Evolutionary conservation across 2,888 invertebrate species (phyloP).

Genomic region (Plagodis dolabraria): DNA sequence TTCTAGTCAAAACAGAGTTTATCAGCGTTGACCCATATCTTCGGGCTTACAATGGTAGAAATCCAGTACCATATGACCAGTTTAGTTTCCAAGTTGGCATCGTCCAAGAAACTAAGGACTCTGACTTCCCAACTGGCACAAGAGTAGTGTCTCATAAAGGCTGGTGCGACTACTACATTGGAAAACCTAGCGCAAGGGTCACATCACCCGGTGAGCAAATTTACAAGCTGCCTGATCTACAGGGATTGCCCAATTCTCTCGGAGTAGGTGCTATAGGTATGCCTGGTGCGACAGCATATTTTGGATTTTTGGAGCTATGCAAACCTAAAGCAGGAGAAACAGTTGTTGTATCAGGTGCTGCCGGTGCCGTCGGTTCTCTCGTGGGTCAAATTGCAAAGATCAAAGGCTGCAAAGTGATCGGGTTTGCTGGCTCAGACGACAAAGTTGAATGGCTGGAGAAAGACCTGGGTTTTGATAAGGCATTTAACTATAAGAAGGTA

Average conservation of each 20-base stretch:
- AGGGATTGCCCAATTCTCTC: conserved; percentile 78
- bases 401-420: conserved; percentile 65
- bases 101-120: conserved; percentile 86
- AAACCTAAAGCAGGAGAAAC: conserved; percentile 88
- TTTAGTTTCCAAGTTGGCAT: conserved; percentile 53
- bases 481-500: conserved; percentile 89
- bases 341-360: conserved; percentile 89
- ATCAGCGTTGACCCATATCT: conserved; percentile 58
- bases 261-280: conserved; percentile 87
- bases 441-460: conserved; percentile 87
- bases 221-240: conserved; percentile 80
- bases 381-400: conserved; percentile 92
- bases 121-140: conserved; percentile 85
- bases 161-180: conserved; percentile 44
- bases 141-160: conserved; percentile 82
- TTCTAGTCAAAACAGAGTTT: conserved; percentile 55
- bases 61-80: conserved; percentile 54
- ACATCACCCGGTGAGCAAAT: conserved; percentile 25
- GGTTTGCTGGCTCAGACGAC: conserved; percentile 86
- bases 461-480: too few species aligned
- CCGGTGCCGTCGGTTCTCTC: conserved; percentile 89
- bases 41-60: conserved; percentile 40
- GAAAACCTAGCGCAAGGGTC: conserved; percentile 15
- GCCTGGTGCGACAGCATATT: conserved; percentile 90
- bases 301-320: conserved; percentile 88